Percentiles rank a stretch among this genome's conserved stretches.
Evolutionary conservation across 1,140 invertebrate genomes (phyloP).

Genomic region (Orchesella cincta): DNA sequence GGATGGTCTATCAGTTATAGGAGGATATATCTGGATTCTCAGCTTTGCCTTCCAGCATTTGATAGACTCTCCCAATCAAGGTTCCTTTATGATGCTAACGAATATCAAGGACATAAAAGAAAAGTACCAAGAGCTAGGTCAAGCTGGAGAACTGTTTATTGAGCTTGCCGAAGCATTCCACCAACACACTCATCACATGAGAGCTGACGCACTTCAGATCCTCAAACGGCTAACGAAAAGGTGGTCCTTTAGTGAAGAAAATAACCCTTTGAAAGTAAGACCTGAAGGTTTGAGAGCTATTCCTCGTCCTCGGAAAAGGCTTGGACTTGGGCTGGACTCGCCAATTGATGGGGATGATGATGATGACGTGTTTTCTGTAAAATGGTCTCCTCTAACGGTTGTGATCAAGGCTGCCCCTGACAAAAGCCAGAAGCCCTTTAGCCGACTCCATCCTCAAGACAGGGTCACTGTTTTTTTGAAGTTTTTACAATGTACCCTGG

Average conservation of each 20-base stretch:
- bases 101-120: background rate
- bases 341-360: conserved; percentile 4
- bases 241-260: background rate
- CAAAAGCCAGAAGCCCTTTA: background rate
- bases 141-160: conserved; percentile 24
- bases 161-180: conserved; percentile 9
- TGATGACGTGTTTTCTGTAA: conserved; percentile 7
- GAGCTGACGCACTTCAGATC: background rate
- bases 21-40: conserved; percentile 27
- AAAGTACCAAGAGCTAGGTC: conserved; percentile 20
- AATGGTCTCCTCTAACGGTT: conserved; percentile 7
- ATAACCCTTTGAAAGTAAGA: background rate
- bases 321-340: background rate
- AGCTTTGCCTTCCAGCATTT: conserved; percentile 10
- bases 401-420: background rate
- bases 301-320: background rate
- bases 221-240: conserved; percentile 13
- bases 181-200: conserved; percentile 20
- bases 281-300: background rate
- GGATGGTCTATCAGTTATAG: conserved; percentile 22
- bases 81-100: background rate
- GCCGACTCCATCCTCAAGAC: conserved; percentile 5
- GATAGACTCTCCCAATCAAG: background rate
- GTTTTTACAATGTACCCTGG: background rate
- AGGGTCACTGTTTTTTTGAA: background rate